Conservation (phyloP, 2,888 invertebrate species). For the Urechis unicinctus region DNA sequence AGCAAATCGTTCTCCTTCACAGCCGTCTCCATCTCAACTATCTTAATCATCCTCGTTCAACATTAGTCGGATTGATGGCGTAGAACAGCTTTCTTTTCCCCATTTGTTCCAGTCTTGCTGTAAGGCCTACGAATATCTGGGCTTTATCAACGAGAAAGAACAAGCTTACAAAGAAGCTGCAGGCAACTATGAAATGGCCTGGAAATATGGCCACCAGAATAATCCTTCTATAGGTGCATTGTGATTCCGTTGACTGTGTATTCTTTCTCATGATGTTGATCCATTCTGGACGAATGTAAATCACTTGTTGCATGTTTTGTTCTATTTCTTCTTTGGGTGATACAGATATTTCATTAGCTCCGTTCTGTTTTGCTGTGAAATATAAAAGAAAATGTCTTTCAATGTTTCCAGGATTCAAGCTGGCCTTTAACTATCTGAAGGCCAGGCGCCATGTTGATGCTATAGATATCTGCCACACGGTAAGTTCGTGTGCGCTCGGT, state of each 20-base stretch:
- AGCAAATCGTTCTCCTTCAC: too few relatives aligned
- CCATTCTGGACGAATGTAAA: too few relatives aligned
- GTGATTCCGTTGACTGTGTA: too few relatives aligned
- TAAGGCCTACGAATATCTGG: slow-evolving; percentile 82
- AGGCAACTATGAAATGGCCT: slow-evolving; percentile 75
- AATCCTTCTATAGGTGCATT: slow-evolving; percentile 77
- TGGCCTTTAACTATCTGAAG: slow-evolving; percentile 87
- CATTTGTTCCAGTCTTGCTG: slow-evolving; percentile 65
- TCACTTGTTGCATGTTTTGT: too few relatives aligned
- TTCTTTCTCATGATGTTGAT: neutral
- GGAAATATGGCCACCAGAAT: slow-evolving; percentile 73
- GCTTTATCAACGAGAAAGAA: slow-evolving; percentile 83
- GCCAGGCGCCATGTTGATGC: slow-evolving; percentile 83
- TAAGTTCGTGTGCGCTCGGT: slow-evolving; percentile 28
- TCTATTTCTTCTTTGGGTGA: too few relatives aligned
- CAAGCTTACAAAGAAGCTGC: slow-evolving; percentile 82
- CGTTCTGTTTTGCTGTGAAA: too few relatives aligned
- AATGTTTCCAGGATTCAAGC: slow-evolving; percentile 67
- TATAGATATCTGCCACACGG: slow-evolving; percentile 76
- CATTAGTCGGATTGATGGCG: too few relatives aligned
- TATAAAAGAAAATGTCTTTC: neutral
- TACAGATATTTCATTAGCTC: too few relatives aligned
- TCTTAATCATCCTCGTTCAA: too few relatives aligned
- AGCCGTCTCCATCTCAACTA: too few relatives aligned
- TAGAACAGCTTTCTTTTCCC: too few relatives aligned